A percentile compares a stretch with the other conserved stretches of the same genome.
phyloP scores from a whole-genome alignment of 2,113 vertebrate species.

The Periophthalmodon schlosseri region DNA sequence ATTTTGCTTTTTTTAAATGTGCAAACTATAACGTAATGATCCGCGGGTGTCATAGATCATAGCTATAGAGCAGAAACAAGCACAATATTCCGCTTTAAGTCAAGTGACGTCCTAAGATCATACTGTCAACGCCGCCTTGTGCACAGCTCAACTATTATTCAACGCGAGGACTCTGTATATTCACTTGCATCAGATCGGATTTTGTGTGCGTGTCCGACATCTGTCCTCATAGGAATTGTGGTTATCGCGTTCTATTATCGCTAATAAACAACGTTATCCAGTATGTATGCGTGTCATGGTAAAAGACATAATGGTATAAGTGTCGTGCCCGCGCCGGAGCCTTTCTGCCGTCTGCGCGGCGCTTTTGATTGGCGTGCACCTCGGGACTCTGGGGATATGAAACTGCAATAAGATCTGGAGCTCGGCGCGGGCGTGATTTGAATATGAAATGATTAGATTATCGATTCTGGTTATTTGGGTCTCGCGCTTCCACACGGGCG shows the following conservation, averaged over 20 bases:
- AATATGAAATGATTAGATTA: slow-evolving; percentile 77
- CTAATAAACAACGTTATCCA: background rate
- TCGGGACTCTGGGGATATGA: slow-evolving; percentile 62
- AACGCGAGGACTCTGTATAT: background rate
- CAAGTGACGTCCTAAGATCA: background rate
- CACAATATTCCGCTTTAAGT: too few relatives aligned
- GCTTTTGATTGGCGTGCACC: slow-evolving; percentile 66
- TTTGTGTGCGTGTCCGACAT: background rate
- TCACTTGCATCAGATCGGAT: background rate
- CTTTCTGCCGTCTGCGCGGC: slow-evolving; percentile 39
- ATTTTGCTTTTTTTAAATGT: too few relatives aligned
- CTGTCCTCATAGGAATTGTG: background rate
- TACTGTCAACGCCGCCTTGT: background rate
- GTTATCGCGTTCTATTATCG: background rate
- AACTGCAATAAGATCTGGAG: slow-evolving; percentile 72
- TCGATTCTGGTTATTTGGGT: slow-evolving; percentile 75
- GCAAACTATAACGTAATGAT: too few relatives aligned
- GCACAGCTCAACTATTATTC: background rate
- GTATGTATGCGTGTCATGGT: slow-evolving; percentile 13
- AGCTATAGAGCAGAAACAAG: too few relatives aligned
- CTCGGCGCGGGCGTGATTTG: slow-evolving; percentile 63
- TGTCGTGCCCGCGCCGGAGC: slow-evolving; percentile 1
- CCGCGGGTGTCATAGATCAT: too few relatives aligned
- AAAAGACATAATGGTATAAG: slow-evolving; percentile 17
- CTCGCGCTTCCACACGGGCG: slow-evolving; percentile 45